Percentiles rank a stretch among this genome's conserved stretches.
These are phyloP conservation scores for Emys orbicularis DNA, from an alignment of 2,797 vertebrate genomes.

Conservation along the genomic window DNA sequence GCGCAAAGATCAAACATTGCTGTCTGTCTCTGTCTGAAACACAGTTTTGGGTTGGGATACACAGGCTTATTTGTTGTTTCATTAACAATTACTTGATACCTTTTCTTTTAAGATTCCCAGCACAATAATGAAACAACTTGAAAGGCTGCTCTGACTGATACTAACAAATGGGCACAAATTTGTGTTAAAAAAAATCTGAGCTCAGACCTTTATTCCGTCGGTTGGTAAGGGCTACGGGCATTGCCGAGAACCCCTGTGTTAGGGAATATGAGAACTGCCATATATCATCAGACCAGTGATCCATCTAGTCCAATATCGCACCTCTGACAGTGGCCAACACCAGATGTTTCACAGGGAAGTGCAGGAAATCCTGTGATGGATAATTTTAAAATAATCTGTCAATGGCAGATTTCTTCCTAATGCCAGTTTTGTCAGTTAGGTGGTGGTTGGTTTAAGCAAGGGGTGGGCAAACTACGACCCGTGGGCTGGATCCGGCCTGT, in stretches of 20 bases:
- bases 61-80: neutral
- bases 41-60: neutral
- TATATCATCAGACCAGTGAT: neutral
- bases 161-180: constrained; percentile 54
- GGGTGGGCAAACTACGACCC: no score
- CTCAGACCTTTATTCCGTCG: constrained; percentile 2
- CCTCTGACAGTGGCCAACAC: neutral
- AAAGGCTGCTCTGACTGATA: constrained; percentile 31
- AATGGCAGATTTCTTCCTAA: neutral
- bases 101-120: constrained; percentile 19
- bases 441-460: no score
- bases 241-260: neutral
- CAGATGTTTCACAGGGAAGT: neutral
- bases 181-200: constrained; percentile 25
- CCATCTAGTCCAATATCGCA: neutral
- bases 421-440: neutral
- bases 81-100: neutral
- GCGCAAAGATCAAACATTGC: neutral
- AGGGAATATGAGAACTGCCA: neutral
- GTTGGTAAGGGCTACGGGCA: neutral
- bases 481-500: no score
- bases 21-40: neutral
- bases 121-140: neutral
- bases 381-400: neutral
- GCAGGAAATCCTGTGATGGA: neutral